Conservation (phyloP, 2,113 vertebrate species). For the Scytalopus superciliaris region DNA sequence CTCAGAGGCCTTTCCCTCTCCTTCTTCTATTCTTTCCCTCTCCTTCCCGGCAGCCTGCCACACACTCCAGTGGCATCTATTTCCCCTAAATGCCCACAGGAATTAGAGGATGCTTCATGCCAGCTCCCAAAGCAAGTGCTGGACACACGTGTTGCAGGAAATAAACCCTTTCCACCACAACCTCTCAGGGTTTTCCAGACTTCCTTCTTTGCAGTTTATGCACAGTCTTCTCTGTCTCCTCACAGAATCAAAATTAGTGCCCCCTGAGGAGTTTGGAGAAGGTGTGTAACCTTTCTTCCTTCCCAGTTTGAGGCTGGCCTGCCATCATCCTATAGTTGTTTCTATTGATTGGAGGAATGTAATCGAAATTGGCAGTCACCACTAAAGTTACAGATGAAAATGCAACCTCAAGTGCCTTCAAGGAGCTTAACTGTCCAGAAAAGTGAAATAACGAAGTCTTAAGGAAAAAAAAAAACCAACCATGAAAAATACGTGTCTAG, state of each 20-base stretch:
- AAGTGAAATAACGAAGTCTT: background rate
- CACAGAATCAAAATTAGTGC: background rate
- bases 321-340: background rate
- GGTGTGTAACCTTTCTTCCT: background rate
- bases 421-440: background rate
- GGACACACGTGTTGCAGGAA: background rate
- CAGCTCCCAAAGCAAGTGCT: background rate
- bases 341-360: background rate
- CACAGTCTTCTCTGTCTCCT: background rate
- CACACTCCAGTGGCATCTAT: background rate
- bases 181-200: background rate
- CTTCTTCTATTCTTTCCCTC: background rate
- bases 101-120: background rate
- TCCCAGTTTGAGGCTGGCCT: background rate
- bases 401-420: background rate
- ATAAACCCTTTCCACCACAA: background rate
- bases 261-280: background rate
- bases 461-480: background rate
- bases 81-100: background rate
- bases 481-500: background rate
- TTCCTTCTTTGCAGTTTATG: background rate
- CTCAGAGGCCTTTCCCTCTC: background rate
- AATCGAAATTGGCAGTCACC: background rate
- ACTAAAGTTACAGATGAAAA: background rate
- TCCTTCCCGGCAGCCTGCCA: background rate